Base-by-base conservation (phyloP, 1,140 invertebrate genomes). In the Phortica variegata region DNA sequence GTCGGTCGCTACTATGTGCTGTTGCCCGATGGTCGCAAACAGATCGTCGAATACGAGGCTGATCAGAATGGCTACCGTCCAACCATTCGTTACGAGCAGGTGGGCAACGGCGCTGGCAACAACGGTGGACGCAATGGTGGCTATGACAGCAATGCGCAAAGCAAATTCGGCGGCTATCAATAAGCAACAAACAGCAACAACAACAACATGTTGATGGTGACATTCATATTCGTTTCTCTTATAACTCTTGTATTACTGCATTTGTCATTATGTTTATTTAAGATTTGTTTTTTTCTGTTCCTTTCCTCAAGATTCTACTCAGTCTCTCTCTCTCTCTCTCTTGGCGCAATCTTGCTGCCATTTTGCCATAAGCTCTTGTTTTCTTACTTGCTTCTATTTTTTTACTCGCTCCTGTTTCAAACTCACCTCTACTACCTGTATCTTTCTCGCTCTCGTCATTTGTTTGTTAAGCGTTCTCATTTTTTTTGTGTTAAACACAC, bases 11-110 rank as follows among this genome's bases (percentile, higher is more conserved):
- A 88, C 74, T 86, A 84, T 61, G 87, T 89, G 1, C 77, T 88
- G 3, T 76, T 89, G 38, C 87, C 87, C 52, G 87, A 90, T 76
- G 87, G 88, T 44, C 84, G 87, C 52, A 84, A 84, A 60, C 87
- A 89, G 79, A 81, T 85, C 42, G 89, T 92, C 0, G 84, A 87
- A 54, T 92, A 91, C 72, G 83, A 85, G 61, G 88, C 87, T 9
- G 87, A 90, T 55, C 80, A 83, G 55, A 79, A 85, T 37, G 89
- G 88, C 16, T 91, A 87, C 78, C 85, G 85, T 60, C 87, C 88
- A 1, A 85, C 82, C 56, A 87, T 91, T 62, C 82, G 83, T 19
- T 87, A 88, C 58, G 85, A 86, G 65, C 83, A 85, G 51, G 78
- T 80, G 3, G 81, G 80, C 20, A 73, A 73, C 15, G 81, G 80